A percentile compares a stretch with the other conserved stretches of the same genome.
phyloP scores from a whole-genome alignment of 2,113 vertebrate genomes.

The Oncorhynchus masou region DNA sequence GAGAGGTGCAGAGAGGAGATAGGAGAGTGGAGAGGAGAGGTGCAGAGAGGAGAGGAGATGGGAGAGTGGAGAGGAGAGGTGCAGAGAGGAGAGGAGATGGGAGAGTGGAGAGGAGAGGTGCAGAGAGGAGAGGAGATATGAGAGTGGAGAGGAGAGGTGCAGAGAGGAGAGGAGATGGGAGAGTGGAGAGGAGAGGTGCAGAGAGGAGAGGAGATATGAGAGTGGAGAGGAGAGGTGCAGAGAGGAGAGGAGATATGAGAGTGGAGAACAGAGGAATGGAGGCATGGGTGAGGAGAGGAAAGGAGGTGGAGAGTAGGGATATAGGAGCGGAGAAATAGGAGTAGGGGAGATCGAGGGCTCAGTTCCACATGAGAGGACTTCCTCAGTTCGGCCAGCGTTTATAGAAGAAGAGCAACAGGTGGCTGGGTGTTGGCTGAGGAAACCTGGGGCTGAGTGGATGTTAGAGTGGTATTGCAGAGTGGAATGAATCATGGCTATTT shows the following conservation, averaged over 20 bases:
- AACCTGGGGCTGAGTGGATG: conserved; percentile 71
- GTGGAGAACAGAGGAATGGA: background rate
- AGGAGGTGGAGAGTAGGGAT: background rate
- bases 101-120: background rate
- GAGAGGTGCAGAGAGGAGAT: background rate
- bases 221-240: too few relatives aligned
- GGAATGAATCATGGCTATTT: conserved; percentile 71
- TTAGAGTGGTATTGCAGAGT: conserved; percentile 57
- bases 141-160: too few relatives aligned
- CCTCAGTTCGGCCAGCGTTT: conserved; percentile 58
- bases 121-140: too few relatives aligned
- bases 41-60: background rate
- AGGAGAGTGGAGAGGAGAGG: background rate
- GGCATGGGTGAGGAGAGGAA: background rate
- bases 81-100: too few relatives aligned
- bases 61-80: too few relatives aligned
- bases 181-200: background rate
- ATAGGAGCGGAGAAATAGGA: too few relatives aligned
- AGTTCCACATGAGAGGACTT: conserved; percentile 73
- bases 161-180: background rate
- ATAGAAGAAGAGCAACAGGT: conserved; percentile 77
- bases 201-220: background rate
- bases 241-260: background rate
- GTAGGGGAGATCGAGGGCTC: conserved; percentile 26
- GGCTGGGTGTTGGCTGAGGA: conserved; percentile 70